Conservation (phyloP, 2,797 vertebrate genomes). For the Scleropages formosus region DNA sequence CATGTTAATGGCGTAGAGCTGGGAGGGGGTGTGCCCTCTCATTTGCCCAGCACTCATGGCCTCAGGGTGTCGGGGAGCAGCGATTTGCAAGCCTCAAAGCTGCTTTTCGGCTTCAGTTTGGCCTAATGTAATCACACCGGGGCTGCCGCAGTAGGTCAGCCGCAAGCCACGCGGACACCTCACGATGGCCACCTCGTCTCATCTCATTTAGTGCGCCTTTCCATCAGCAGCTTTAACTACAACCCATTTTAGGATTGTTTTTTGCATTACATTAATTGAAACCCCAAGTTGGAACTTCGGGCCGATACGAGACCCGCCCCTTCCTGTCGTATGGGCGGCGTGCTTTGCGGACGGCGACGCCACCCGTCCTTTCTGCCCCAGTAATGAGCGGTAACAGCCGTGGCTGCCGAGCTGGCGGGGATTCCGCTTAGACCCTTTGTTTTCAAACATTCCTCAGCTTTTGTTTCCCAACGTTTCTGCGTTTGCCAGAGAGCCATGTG, state of each 20-base stretch:
- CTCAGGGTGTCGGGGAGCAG: constrained; percentile 17
- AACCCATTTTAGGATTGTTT: background rate
- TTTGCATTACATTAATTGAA: background rate
- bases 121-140: constrained; percentile 32
- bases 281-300: background rate
- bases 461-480: background rate
- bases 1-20: constrained; percentile 13
- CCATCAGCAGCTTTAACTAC: background rate
- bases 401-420: too few species aligned
- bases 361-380: too few species aligned
- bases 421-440: background rate
- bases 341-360: background rate
- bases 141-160: constrained; percentile 35
- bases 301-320: background rate
- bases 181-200: background rate
- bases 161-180: background rate
- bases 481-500: background rate
- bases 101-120: constrained; percentile 33
- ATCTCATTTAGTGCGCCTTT: background rate
- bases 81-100: constrained; percentile 30
- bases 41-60: constrained; percentile 24
- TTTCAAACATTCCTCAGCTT: background rate
- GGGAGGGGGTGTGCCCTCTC: background rate
- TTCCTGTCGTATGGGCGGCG: background rate
- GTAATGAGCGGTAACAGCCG: too few species aligned